These are phyloP conservation scores for Pteronura brasiliensis DNA, from an alignment of 2,113 vertebrate species.

Conservation along the genomic window DNA sequence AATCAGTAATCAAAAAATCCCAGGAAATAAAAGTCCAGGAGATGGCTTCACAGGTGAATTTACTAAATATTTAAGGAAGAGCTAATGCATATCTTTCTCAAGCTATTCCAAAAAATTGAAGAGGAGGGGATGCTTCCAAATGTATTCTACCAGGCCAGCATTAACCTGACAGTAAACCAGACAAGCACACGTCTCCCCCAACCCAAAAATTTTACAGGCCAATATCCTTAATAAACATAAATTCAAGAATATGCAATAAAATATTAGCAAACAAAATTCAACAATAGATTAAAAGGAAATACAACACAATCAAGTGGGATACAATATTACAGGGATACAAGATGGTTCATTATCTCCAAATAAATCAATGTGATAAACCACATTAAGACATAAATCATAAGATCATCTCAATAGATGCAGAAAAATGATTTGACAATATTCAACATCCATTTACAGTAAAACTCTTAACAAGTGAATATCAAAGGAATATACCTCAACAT, in stretches of 20 bases:
- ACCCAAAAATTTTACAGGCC: not conserved
- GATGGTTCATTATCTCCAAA: not conserved
- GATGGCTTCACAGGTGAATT: not conserved
- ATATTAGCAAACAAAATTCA: not conserved
- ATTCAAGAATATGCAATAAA: not conserved
- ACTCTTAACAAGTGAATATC: not conserved
- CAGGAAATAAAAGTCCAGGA: not conserved
- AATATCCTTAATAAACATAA: not conserved
- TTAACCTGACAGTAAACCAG: not conserved
- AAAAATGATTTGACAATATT: not conserved
- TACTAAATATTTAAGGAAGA: not conserved
- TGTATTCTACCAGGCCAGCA: not conserved
- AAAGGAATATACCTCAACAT: not conserved
- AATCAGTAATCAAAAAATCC: not conserved
- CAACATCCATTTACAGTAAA: not conserved
- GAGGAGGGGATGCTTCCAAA: not conserved
- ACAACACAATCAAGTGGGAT: not conserved
- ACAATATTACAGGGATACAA: not conserved
- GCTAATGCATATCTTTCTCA: not conserved
- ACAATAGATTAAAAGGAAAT: not conserved
- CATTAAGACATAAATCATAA: not conserved
- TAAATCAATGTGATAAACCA: not conserved
- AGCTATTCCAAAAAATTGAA: not conserved
- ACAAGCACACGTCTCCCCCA: not conserved
- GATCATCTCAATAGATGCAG: not conserved